Percentiles rank a stretch among this genome's conserved stretches.
These are phyloP conservation scores for Andinoacara biseriatus DNA, from an alignment of 2,113 vertebrate genomes.

Conservation along the genomic window DNA sequence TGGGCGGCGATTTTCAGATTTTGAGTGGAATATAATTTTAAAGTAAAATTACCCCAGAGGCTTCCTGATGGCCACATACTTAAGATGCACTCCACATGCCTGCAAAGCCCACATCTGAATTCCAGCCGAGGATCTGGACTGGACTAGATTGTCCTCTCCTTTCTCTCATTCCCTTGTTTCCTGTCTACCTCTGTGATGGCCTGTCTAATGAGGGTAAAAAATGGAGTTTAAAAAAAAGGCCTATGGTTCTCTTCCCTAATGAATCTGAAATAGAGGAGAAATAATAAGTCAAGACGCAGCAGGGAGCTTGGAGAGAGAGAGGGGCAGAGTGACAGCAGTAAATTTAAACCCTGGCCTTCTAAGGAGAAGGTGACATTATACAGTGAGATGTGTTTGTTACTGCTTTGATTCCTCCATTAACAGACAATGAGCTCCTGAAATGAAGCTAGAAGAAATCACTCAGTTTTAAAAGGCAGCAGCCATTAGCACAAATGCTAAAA, in stretches of 20 bases:
- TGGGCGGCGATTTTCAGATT: not conserved
- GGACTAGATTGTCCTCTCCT: fast-evolving
- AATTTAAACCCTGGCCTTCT: too few relatives aligned
- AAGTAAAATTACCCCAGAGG: fast-evolving
- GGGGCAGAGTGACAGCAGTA: too few relatives aligned
- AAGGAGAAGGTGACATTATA: not conserved
- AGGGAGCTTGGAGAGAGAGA: not conserved
- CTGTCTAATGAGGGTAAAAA: not conserved
- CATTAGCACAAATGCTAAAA: not conserved
- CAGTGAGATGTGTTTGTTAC: not conserved
- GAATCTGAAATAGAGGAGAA: not conserved
- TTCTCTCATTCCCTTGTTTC: not conserved
- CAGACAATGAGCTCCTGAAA: not conserved
- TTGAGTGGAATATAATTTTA: not conserved
- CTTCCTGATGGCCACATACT: not conserved
- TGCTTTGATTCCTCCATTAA: slow-evolving; percentile 17
- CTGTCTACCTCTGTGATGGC: not conserved
- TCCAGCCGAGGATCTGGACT: not conserved
- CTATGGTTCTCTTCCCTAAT: not conserved
- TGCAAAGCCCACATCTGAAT: not conserved
- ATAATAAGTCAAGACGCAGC: not conserved
- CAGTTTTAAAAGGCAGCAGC: not conserved
- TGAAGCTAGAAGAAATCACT: not conserved
- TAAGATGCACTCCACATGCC: not conserved
- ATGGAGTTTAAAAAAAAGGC: fast-evolving